A percentile compares a stretch with the other conserved stretches of the same genome.
These are phyloP conservation scores for Branchellion lobata DNA, from an alignment of 2,888 invertebrate species.

Conservation along the genomic window DNA sequence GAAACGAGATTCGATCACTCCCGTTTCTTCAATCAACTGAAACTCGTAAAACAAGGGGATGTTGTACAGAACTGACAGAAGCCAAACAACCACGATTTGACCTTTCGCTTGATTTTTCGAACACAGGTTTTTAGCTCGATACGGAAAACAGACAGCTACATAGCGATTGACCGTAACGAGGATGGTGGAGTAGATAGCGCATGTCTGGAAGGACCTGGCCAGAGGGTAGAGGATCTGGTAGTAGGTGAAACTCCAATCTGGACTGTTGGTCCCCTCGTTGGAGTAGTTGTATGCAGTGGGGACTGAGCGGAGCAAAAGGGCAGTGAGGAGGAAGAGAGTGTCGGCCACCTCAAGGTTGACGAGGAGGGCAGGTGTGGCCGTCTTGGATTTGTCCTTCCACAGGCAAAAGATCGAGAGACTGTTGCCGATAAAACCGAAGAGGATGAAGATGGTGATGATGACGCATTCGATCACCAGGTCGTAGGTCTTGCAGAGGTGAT, in stretches of 20 bases:
- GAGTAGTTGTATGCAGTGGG: constrained; percentile 1
- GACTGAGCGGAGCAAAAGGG: constrained; percentile 49
- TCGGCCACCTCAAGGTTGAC: constrained; percentile 52
- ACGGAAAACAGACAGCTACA: constrained; percentile 51
- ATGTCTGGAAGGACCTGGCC: constrained; percentile 50
- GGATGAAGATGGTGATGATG: constrained; percentile 44
- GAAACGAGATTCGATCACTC: not conserved
- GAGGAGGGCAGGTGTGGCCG: constrained; percentile 52
- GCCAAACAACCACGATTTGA: constrained; percentile 50
- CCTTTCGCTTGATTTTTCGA: constrained; percentile 49
- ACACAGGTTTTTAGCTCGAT: constrained; percentile 50
- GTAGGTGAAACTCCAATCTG: constrained; percentile 47
- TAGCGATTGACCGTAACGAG: constrained; percentile 53
- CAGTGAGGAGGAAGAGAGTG: constrained; percentile 52
- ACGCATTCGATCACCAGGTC: not conserved
- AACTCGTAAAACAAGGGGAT: constrained; percentile 51
- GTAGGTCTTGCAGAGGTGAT: not conserved
- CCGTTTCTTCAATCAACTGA: constrained; percentile 10
- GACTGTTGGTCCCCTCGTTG: constrained; percentile 24
- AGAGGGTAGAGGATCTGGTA: constrained; percentile 50
- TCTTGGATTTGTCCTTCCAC: constrained; percentile 51
- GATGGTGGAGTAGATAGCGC: constrained; percentile 52
- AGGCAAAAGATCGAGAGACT: constrained; percentile 52
- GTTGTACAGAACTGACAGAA: constrained; percentile 50
- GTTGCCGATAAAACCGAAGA: constrained; percentile 52